Evolutionary conservation across 2,797 vertebrate species (phyloP).

Genomic region (Argya squamiceps): DNA sequence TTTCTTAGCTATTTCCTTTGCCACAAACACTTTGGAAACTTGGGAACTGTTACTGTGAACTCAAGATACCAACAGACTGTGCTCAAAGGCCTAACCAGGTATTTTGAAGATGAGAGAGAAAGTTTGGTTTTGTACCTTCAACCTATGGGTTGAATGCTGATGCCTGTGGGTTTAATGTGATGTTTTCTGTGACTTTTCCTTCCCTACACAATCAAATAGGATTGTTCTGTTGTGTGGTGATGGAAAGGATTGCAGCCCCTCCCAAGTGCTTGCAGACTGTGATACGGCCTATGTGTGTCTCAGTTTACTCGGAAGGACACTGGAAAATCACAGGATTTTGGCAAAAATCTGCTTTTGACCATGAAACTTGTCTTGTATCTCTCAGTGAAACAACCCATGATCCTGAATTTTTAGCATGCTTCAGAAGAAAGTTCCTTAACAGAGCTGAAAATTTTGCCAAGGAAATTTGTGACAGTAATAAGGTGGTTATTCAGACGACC

Average conservation of each 20-base stretch:
- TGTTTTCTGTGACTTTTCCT: background rate
- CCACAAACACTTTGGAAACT: background rate
- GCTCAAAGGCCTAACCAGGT: background rate
- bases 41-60: background rate
- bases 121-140: background rate
- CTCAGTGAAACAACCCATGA: background rate
- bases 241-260: background rate
- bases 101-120: background rate
- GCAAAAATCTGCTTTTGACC: background rate
- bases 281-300: rapidly evolving
- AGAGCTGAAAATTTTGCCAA: background rate
- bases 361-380: background rate
- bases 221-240: rapidly evolving
- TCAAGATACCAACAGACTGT: background rate
- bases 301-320: background rate
- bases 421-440: background rate
- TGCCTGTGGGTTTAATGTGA: background rate
- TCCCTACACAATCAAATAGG: background rate
- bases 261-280: background rate
- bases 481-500: background rate
- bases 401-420: background rate
- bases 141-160: background rate
- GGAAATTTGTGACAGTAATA: background rate
- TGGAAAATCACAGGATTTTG: background rate
- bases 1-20: background rate